These are phyloP conservation scores for Periparus ater DNA, from an alignment of 2,797 vertebrate genomes.

Conservation along the genomic window DNA sequence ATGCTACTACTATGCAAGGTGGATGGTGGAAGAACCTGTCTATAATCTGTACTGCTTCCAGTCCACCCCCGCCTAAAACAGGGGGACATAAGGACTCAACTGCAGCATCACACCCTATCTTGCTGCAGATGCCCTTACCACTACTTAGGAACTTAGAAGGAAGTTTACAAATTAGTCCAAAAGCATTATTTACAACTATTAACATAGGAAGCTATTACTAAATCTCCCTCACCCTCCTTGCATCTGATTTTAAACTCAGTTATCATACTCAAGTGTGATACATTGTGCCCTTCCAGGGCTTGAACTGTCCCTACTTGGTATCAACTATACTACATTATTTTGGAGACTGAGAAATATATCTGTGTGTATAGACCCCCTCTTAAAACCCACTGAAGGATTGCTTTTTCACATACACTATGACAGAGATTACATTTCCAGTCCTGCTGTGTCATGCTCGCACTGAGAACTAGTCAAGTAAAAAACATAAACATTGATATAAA, in stretches of 20 bases:
- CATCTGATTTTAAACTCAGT: not conserved
- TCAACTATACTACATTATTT: not conserved
- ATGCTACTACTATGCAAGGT: not conserved
- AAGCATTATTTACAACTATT: not conserved
- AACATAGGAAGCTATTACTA: not conserved
- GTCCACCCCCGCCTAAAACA: not conserved
- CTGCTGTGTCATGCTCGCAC: not conserved
- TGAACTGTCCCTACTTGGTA: not conserved
- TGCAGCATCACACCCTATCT: not conserved
- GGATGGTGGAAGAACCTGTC: not conserved
- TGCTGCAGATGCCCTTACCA: not conserved
- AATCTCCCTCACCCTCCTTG: not conserved
- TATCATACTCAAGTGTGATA: not conserved
- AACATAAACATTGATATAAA: not conserved
- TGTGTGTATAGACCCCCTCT: not conserved
- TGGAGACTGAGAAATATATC: not conserved
- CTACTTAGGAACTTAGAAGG: not conserved
- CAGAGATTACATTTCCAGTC: not conserved
- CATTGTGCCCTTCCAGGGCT: fast-evolving
- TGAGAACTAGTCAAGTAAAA: not conserved
- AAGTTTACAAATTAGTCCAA: not conserved
- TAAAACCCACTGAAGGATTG: not conserved
- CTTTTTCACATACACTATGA: not conserved
- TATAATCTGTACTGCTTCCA: not conserved
- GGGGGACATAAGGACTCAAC: not conserved